Evolutionary conservation across 2,113 vertebrate species (phyloP).

Genomic region (Zosterops borbonicus): DNA sequence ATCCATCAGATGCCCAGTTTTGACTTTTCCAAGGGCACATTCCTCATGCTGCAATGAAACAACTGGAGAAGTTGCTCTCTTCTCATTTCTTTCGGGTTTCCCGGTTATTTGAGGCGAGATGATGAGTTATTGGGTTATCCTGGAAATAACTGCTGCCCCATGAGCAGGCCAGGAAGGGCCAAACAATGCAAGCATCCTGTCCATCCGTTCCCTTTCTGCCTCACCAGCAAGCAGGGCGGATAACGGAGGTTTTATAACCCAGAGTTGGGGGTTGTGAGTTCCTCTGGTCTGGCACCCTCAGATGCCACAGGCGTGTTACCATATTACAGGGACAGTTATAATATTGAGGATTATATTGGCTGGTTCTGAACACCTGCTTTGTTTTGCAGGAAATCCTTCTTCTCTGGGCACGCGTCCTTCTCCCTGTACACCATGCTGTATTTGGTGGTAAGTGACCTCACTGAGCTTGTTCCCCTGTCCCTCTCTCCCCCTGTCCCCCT

Average conservation of each 20-base stretch:
- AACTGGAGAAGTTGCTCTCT: background rate
- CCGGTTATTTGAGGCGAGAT: conserved; percentile 18
- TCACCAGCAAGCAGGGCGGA: background rate
- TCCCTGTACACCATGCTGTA: conserved; percentile 98
- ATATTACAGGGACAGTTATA: rapidly evolving
- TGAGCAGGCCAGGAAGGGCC: conserved; percentile 37
- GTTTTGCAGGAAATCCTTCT: conserved; percentile 95
- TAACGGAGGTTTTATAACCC: background rate
- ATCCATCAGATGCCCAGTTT: background rate
- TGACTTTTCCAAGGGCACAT: background rate
- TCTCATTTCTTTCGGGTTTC: background rate
- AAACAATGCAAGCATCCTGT: conserved; percentile 52
- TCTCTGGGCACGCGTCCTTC: conserved; percentile 97
- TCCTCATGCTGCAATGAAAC: background rate
- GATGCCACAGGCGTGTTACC: background rate
- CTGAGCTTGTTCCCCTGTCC: background rate
- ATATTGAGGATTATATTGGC: background rate
- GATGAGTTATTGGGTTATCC: conserved; percentile 30
- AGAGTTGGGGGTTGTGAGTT: background rate
- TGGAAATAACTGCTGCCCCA: conserved; percentile 53
- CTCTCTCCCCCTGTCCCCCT: background rate
- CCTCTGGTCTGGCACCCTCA: background rate
- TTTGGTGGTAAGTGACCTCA: conserved; percentile 88
- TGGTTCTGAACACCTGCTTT: conserved; percentile 51
- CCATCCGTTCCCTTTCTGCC: background rate